Base-by-base conservation (phyloP, 2,113 vertebrate species). In the Microcebus tavaratra region DNA sequence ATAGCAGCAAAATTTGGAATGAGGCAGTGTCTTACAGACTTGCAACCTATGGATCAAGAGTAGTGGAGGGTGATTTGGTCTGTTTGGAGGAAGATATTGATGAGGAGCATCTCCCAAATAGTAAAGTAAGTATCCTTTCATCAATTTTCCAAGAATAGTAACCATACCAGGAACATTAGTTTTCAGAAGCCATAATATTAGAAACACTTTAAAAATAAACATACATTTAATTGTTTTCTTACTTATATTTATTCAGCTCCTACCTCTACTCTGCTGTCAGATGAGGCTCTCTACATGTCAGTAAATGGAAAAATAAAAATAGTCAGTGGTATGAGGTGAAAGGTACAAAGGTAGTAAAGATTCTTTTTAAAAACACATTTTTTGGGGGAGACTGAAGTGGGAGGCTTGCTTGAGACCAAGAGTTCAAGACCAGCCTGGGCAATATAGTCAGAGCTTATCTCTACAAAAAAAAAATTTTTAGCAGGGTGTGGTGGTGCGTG, bases 1-100 rank as follows among this genome's bases (percentile, higher is more conserved):
- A 99, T 96, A 99, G 99, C 90, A 99, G 99, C 97, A 99, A 99
- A 93, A 96, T 99, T 93, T 99, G 99, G 99, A 99, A 99, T 14
- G 99, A 99, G 84, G 99, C 99, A 0, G 98, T 97, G 1, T 98
- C 99, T 0, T 99, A 99, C 31, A 98, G 99, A 79, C 96, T 99
- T 96, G 92, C 95, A 34, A 98, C 96, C 5, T 99, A 99, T 21
- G 99, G 99, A 36, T 98, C 98, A 31, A 97, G 94, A 81, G 99
- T 99, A 59, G 98, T 99, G 5, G 96, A 98, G 93, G 99, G 99
- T 36, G 99, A 99, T 98, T 98, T 99, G 96, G 98, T 99, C 68
- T 98, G 99, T 97, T 86, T 67, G 92, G 98, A 97, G 94, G 94
- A 98, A 90, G 95, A 73, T 39, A 5, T 36, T 53, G 68, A 76